These are phyloP conservation scores for Muscicapa comitata DNA, from an alignment of 2,797 vertebrate species.

Conservation along the genomic window DNA sequence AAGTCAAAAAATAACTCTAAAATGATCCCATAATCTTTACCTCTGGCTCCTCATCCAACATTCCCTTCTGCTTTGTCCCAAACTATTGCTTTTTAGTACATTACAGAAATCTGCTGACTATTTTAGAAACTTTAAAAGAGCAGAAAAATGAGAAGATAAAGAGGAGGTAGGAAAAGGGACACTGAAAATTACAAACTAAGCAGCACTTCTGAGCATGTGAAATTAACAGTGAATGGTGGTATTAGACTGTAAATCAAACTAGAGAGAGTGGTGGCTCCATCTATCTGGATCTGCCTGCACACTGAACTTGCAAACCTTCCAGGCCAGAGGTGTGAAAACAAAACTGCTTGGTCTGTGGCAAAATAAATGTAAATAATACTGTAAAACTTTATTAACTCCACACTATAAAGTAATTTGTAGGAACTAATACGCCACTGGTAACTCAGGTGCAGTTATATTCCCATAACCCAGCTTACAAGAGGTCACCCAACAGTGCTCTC, in stretches of 20 bases:
- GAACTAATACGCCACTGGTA: neutral
- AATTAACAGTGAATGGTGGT: neutral
- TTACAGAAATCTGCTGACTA: neutral
- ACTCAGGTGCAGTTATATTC: neutral
- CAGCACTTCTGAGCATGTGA: neutral
- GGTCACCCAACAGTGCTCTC: neutral
- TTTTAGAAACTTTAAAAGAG: neutral
- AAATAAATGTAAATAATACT: neutral
- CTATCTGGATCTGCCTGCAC: rapidly evolving
- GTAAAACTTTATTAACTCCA: neutral
- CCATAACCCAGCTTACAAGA: neutral
- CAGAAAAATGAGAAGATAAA: neutral
- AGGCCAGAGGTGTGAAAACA: neutral
- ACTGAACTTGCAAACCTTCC: neutral
- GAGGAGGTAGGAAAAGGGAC: neutral
- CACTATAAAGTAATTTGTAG: neutral
- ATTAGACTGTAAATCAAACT: neutral
- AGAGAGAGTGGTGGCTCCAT: neutral
- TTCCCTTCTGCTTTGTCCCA: neutral
- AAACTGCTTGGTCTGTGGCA: neutral
- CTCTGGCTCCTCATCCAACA: neutral
- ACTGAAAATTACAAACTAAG: neutral
- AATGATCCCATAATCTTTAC: neutral
- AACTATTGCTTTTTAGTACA: neutral
- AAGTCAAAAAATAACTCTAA: neutral